Evolutionary conservation across 1,140 invertebrate species (phyloP).

Genomic region (Drosophila nebulosa): DNA sequence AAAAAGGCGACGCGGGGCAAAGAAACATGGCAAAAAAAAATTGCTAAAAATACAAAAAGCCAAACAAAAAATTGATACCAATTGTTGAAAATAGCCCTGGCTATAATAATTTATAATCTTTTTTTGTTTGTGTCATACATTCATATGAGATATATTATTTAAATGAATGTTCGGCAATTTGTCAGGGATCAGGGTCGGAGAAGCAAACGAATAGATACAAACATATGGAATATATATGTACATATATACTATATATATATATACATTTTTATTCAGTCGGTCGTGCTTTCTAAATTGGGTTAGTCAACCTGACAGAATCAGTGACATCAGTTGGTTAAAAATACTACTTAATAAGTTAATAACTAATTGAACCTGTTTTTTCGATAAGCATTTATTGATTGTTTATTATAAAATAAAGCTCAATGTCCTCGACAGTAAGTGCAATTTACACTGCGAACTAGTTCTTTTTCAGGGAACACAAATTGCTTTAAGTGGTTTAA

Average conservation of each 20-base stretch:
- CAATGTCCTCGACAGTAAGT: no score
- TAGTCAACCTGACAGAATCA: background rate
- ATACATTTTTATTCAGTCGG: background rate
- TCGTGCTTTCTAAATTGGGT: background rate
- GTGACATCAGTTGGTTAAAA: background rate
- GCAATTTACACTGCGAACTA: no score
- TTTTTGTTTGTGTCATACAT: constrained; percentile 1
- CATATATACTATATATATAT: background rate
- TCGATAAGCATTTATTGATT: background rate
- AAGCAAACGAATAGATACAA: background rate
- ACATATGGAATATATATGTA: background rate
- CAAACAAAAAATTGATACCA: background rate
- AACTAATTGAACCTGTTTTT: background rate
- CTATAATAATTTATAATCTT: constrained; percentile 29
- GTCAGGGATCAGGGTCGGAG: background rate
- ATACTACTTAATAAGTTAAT: background rate
- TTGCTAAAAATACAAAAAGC: constrained; percentile 10
- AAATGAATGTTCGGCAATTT: background rate
- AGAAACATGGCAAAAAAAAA: constrained; percentile 30
- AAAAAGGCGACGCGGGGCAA: constrained; percentile 1
- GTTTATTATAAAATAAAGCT: background rate
- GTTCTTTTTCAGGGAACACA: no score
- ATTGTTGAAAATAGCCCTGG: constrained; percentile 1
- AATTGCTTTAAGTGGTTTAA: no score
- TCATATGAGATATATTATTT: background rate